Evolutionary conservation across 2,888 invertebrate genomes (phyloP).

Genomic region (Eupithecia abbreviata): DNA sequence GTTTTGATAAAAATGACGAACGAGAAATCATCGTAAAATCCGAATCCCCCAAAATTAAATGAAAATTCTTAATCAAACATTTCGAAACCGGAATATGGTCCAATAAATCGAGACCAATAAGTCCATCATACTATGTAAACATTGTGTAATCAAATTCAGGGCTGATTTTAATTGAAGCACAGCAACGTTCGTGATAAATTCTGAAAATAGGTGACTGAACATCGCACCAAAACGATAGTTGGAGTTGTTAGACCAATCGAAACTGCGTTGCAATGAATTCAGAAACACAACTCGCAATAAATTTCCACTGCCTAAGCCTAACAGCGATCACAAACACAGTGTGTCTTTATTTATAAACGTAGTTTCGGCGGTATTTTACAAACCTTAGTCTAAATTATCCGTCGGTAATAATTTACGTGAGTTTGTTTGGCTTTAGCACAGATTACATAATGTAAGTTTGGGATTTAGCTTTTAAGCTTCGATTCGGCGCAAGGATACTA

Average conservation of each 20-base stretch:
- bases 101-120: neutral
- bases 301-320: constrained; percentile 41
- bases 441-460: neutral
- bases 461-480: neutral
- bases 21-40: neutral
- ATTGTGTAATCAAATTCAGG: neutral
- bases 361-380: constrained; percentile 20
- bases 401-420: constrained; percentile 16
- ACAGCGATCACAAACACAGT: constrained; percentile 40
- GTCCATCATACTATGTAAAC: neutral
- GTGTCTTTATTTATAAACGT: constrained; percentile 21
- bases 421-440: constrained; percentile 14
- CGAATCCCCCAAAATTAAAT: neutral
- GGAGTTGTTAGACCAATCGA: constrained; percentile 25
- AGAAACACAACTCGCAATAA: constrained; percentile 37
- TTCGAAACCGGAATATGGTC: neutral
- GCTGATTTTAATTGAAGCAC: constrained; percentile 1
- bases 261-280: constrained; percentile 42
- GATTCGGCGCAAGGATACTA: neutral
- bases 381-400: constrained; percentile 37
- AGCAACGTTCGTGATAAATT: constrained; percentile 8
- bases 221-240: constrained; percentile 25
- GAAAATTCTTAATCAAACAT: neutral
- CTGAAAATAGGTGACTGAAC: constrained; percentile 17
- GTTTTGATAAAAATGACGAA: neutral